Conservation (phyloP, 2,888 invertebrate species). For the Schizaphis graminum region DNA sequence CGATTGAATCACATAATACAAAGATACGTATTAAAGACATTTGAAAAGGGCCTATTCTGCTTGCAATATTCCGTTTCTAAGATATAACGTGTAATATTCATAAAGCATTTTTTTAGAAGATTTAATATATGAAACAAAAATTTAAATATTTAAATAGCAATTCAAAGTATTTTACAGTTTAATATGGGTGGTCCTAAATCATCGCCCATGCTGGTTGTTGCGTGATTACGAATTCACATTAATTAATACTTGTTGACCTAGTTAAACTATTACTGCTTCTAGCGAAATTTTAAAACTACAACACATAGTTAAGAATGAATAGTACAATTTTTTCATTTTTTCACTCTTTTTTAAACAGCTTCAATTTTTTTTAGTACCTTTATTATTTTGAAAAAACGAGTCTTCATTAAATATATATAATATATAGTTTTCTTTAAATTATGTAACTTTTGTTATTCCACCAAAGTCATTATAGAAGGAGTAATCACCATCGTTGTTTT, state of each 20-base stretch:
- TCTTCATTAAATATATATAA: neutral
- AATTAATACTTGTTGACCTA: neutral
- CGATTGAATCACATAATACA: neutral
- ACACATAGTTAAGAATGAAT: neutral
- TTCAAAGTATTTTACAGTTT: neutral
- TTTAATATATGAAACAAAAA: neutral
- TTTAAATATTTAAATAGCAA: neutral
- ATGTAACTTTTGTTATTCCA: neutral
- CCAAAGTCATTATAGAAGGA: neutral
- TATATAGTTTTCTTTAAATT: neutral
- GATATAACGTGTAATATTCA: neutral
- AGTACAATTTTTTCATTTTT: neutral
- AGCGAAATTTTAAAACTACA: neutral
- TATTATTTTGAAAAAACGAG: neutral
- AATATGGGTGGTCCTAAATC: neutral
- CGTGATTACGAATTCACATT: neutral
- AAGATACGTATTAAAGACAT: neutral
- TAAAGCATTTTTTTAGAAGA: neutral
- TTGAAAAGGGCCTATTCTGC: no score
- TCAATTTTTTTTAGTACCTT: neutral
- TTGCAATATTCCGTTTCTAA: no score
- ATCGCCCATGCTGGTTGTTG: neutral
- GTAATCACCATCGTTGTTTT: neutral
- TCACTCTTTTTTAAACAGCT: neutral
- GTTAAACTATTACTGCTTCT: neutral